Conservation (phyloP, 2,113 vertebrate species). For the Strix uralensis region DNA sequence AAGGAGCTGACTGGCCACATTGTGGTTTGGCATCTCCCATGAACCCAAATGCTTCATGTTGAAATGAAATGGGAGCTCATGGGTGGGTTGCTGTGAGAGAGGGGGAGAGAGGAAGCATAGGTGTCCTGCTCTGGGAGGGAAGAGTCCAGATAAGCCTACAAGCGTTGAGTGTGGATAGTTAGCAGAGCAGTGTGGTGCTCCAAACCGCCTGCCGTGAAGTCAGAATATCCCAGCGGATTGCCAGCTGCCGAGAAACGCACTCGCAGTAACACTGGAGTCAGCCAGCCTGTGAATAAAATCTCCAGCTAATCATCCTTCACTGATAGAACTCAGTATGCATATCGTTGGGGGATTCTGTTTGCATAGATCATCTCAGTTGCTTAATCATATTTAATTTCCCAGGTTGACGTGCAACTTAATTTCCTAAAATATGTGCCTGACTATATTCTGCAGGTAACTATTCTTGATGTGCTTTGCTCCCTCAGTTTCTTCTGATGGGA, state of each 20-base stretch:
- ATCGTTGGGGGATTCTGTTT: background rate
- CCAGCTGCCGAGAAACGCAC: background rate
- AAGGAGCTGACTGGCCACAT: background rate
- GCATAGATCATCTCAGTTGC: background rate
- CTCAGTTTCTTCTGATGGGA: background rate
- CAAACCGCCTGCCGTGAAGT: background rate
- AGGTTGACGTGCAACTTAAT: background rate
- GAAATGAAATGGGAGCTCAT: background rate
- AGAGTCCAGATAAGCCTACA: background rate
- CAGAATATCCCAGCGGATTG: background rate
- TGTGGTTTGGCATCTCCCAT: background rate
- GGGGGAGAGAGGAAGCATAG: background rate
- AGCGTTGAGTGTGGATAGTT: rapidly evolving
- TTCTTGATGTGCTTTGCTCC: background rate
- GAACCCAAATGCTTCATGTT: background rate
- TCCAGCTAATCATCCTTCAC: background rate
- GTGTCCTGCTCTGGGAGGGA: background rate
- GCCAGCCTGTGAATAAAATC: background rate
- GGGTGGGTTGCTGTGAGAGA: background rate
- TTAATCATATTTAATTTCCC: background rate
- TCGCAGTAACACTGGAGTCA: background rate
- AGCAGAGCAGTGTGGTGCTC: background rate
- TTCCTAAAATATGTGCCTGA: background rate
- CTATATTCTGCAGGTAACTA: background rate
- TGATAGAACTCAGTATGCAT: background rate